phyloP scores from a whole-genome alignment of 1,140 invertebrate genomes.

The Polypedilum pembai region DNA sequence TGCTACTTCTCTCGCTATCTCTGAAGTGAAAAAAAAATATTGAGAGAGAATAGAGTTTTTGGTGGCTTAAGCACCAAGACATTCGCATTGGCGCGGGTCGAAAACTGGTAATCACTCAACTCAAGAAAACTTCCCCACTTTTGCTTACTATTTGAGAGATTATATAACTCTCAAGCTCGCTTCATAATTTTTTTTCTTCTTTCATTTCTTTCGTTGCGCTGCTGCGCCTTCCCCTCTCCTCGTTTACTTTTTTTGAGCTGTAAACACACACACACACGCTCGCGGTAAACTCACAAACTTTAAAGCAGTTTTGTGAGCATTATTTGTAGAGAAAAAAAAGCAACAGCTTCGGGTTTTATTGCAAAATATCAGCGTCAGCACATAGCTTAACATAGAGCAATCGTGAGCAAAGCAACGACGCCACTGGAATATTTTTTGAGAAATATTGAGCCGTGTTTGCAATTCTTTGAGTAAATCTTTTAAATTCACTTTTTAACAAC shows the following conservation, averaged over 20 bases:
- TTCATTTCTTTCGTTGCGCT: neutral
- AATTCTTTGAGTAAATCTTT: constrained; percentile 24
- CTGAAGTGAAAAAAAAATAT: too few relatives aligned
- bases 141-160: neutral
- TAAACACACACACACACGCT: neutral
- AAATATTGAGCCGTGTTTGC: constrained; percentile 18
- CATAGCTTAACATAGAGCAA: neutral
- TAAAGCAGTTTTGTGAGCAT: neutral
- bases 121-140: constrained; percentile 24
- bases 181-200: neutral
- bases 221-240: constrained; percentile 1
- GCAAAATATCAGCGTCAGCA: neutral
- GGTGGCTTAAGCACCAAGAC: too few relatives aligned
- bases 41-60: too few relatives aligned
- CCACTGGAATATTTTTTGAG: neutral
- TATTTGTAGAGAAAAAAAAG: neutral
- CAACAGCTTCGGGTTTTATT: neutral
- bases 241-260: neutral
- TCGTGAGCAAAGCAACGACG: neutral
- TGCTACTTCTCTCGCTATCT: too few relatives aligned
- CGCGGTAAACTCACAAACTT: neutral
- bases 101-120: constrained; percentile 20
- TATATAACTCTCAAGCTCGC: neutral
- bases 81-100: too few relatives aligned
- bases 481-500: constrained; percentile 21